phyloP scores from a whole-genome alignment of 2,797 vertebrate species.

The Aotus griseimembra region DNA sequence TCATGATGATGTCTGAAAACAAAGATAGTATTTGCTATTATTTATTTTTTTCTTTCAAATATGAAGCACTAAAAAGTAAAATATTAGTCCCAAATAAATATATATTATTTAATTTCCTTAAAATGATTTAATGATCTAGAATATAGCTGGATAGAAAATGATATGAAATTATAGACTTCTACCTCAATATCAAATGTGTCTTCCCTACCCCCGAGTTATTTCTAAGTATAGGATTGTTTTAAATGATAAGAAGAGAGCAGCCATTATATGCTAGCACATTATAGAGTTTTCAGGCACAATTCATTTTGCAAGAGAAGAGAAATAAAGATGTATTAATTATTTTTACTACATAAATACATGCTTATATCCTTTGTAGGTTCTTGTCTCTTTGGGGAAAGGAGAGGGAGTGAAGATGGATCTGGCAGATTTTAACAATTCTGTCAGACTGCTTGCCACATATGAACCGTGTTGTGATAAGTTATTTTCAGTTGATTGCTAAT shows the following conservation, averaged over 20 bases:
- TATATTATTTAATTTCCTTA: background rate
- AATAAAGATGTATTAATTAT: background rate
- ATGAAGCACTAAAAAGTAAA: background rate
- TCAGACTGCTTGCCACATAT: background rate
- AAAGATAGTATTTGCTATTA: background rate
- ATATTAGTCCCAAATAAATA: background rate
- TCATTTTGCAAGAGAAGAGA: background rate
- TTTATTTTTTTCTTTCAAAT: background rate
- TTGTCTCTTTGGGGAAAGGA: background rate
- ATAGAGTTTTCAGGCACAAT: background rate
- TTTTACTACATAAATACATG: background rate
- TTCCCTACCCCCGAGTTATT: background rate
- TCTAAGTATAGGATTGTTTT: background rate
- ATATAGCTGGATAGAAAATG: background rate
- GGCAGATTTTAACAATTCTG: background rate
- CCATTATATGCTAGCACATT: background rate
- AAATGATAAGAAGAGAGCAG: background rate
- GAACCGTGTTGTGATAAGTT: slow-evolving; percentile 18
- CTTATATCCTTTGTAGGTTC: background rate
- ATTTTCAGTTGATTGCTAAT: slow-evolving; percentile 71
- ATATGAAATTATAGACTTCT: background rate
- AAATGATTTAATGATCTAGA: background rate
- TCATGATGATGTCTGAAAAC: background rate
- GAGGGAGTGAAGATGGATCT: background rate
- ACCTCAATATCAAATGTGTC: background rate